Conservation (phyloP, 2,113 vertebrate species). For the Ascaphus truei region DNA sequence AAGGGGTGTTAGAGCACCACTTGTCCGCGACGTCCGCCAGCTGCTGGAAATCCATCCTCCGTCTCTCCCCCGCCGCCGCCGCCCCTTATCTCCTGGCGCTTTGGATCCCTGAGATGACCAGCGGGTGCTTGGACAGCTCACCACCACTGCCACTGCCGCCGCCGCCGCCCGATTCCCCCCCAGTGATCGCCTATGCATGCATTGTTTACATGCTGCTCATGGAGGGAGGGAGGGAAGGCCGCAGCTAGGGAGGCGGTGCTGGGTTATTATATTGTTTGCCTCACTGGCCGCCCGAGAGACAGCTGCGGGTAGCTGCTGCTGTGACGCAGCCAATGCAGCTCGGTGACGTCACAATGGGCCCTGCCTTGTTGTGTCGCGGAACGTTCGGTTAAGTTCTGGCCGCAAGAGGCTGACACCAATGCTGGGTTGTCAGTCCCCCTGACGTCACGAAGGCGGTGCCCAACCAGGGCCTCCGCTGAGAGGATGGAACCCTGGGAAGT, state of each 20-base stretch:
- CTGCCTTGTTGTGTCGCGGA: too few relatives aligned
- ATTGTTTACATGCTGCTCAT: constrained; percentile 42
- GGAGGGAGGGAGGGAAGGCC: not conserved
- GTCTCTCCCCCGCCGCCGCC: constrained; percentile 1
- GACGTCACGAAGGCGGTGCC: constrained; percentile 26
- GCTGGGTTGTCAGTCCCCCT: not conserved
- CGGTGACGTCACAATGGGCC: constrained; percentile 20
- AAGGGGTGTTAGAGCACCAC: constrained; percentile 91
- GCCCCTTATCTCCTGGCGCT: too few relatives aligned
- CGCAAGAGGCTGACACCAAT: too few relatives aligned
- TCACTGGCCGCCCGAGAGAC: not conserved
- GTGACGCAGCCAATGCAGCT: constrained; percentile 21
- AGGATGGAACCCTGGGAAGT: not conserved
- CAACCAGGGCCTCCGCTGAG: not conserved
- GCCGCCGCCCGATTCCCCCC: constrained; percentile 1
- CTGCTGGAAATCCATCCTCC: constrained; percentile 88
- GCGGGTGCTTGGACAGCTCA: too few relatives aligned
- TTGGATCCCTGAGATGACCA: too few relatives aligned
- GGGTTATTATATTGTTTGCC: constrained; percentile 16
- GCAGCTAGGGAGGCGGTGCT: not conserved
- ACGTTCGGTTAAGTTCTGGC: too few relatives aligned
- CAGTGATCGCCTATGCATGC: constrained; percentile 13
- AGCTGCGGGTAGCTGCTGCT: constrained; percentile 1
- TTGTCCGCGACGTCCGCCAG: constrained; percentile 92
- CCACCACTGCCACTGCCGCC: too few relatives aligned